Evolutionary conservation across 2,113 vertebrate species (phyloP), one percentile per base, ranked within the genome.

Genomic region (Upupa epops): DNA sequence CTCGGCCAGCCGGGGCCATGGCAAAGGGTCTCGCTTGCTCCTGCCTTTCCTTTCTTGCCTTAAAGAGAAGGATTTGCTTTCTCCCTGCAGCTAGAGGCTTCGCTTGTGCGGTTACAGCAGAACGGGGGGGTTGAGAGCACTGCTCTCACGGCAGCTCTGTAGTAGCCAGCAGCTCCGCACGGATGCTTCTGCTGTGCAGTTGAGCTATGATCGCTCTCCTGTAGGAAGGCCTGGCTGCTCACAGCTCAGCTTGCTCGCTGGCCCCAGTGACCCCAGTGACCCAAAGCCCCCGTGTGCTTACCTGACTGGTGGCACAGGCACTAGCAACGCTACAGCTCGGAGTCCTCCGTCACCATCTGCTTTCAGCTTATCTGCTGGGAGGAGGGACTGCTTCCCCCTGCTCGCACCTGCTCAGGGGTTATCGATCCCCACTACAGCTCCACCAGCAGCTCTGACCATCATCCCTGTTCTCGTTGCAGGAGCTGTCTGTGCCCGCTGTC

Each of bases 401-500:
- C 58, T 88, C 83, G 6, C 40, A 17, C 5, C 0, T 40, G 29
- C 29, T 26, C 48, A 61, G 20, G 21, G 22, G n/a, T 84, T 7
- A 31, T 16, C 65, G 73, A 48, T 56, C 52, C 64, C 26, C 73
- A 58, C 55, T 32, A 25, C 12, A 40, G 58, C n/a, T n/a, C n/a
- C n/a, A n/a, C n/a, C 2, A 34, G 22, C 2, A 72, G 71, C 56
- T 36, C 69, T 95, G 87, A 96, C 26, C 31, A 18, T 42, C 88
- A 54, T 85, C 26, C 32, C 93, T 70, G 40, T 82, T 86, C 59
- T 88, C 48, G 87, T 94, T 96, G 45, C 96, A 99, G 99, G 99
- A 99, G 96, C 96, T 98, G 17, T 55, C 96, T 2, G 89, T 98
- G 64, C 95, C 83, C 3, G 10, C 4, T 10, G 98, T 98, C 78